These are phyloP conservation scores for Drosophila arawakana DNA, from an alignment of 1,140 invertebrate genomes.

Conservation along the genomic window DNA sequence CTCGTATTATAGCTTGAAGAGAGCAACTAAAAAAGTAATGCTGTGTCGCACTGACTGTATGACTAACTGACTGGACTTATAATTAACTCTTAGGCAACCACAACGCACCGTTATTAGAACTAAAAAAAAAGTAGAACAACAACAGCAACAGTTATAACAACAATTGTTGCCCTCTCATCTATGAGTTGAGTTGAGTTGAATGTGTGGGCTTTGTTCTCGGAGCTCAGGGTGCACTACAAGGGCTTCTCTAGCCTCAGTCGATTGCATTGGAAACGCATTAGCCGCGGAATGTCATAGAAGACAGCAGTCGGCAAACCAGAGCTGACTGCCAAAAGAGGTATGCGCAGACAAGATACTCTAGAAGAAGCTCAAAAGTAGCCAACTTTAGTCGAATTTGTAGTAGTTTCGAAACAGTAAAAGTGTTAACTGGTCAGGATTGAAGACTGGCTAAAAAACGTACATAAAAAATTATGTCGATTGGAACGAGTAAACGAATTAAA, in stretches of 20 bases:
- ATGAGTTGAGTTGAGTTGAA: slow-evolving; percentile 30
- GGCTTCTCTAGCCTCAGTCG: slow-evolving; percentile 54
- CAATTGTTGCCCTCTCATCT: slow-evolving; percentile 13
- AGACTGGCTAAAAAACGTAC: too few relatives aligned
- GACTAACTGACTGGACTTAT: slow-evolving; percentile 56
- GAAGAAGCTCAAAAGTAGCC: background rate
- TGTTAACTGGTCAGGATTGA: background rate
- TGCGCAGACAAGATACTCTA: slow-evolving; percentile 1
- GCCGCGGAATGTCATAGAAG: slow-evolving; percentile 58
- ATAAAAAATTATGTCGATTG: too few relatives aligned
- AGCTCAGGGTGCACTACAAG: slow-evolving; percentile 37
- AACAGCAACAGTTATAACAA: slow-evolving; percentile 6
- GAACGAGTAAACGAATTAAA: too few relatives aligned
- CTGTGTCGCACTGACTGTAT: slow-evolving; percentile 18
- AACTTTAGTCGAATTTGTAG: too few relatives aligned
- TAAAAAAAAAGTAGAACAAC: background rate
- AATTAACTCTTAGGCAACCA: slow-evolving; percentile 78
- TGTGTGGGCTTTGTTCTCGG: slow-evolving; percentile 69
- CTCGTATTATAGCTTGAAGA: slow-evolving; percentile 57
- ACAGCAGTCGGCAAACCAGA: slow-evolving; percentile 13
- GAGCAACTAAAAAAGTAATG: slow-evolving; percentile 24
- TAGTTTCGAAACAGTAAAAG: background rate
- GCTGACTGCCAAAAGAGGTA: background rate
- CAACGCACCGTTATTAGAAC: slow-evolving; percentile 72
- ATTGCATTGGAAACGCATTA: slow-evolving; percentile 73